A percentile compares a stretch with the other conserved stretches of the same genome.
Evolutionary conservation across 1,140 invertebrate genomes (phyloP).

Genomic region (Pogonomyrmex californicus): DNA sequence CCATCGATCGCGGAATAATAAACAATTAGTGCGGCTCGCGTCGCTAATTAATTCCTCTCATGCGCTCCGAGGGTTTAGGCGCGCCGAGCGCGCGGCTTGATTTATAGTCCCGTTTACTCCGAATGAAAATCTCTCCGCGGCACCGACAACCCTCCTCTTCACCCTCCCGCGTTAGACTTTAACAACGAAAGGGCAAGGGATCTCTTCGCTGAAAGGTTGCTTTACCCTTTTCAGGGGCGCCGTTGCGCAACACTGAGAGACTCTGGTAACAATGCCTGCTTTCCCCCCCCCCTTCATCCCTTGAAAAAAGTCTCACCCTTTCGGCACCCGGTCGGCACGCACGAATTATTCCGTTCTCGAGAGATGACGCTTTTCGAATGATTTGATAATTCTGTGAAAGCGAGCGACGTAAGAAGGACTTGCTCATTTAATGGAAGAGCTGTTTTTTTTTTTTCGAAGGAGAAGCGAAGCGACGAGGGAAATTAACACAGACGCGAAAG

Average conservation of each 20-base stretch:
- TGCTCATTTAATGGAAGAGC: neutral
- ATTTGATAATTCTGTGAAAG: constrained; percentile 31
- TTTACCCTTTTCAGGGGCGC: constrained; percentile 70
- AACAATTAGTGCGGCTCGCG: constrained; percentile 46
- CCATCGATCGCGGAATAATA: constrained; percentile 55
- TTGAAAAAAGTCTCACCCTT: neutral
- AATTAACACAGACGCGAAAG: neutral
- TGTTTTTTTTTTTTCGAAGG: neutral
- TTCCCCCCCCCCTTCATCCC: constrained; percentile 34
- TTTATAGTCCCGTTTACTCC: constrained; percentile 73
- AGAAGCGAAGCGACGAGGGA: neutral
- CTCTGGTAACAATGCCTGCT: constrained; percentile 65
- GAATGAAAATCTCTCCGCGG: constrained; percentile 69
- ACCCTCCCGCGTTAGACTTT: constrained; percentile 39
- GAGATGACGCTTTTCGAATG: neutral
- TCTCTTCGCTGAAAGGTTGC: constrained; percentile 73
- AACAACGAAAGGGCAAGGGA: constrained; percentile 71
- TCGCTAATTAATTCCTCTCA: constrained; percentile 71
- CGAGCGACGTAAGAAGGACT: neutral
- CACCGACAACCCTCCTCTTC: constrained; percentile 9
- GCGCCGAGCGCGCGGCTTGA: constrained; percentile 49
- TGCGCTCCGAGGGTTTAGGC: constrained; percentile 40
- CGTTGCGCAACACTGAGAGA: constrained; percentile 63
- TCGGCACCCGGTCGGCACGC: neutral
- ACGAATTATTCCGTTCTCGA: constrained; percentile 17